A percentile compares a stretch with the other conserved stretches of the same genome.
phyloP scores from a whole-genome alignment of 2,797 vertebrate species.

The Neosalanx taihuensis region DNA sequence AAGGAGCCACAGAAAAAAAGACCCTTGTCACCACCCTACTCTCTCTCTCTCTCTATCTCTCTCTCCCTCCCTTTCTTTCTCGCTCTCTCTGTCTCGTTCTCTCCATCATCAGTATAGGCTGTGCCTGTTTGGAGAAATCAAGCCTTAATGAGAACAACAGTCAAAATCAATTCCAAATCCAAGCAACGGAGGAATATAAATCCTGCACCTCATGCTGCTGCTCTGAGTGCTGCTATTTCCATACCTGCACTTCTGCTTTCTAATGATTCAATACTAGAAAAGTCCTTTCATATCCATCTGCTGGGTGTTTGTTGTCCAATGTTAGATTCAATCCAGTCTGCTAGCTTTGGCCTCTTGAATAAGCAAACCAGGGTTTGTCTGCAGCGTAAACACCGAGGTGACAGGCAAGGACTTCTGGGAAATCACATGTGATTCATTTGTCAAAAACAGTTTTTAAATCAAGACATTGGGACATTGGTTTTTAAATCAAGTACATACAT shows the following conservation, averaged over 20 bases:
- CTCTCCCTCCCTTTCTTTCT: not conserved
- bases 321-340: not conserved
- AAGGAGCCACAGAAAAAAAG: slow-evolving; percentile 50
- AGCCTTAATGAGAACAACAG: not conserved
- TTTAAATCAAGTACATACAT: too few relatives aligned
- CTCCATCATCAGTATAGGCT: not conserved
- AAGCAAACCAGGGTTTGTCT: not conserved
- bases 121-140: not conserved
- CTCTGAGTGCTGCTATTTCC: not conserved
- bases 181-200: not conserved
- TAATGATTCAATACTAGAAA: too few relatives aligned
- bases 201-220: not conserved
- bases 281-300: not conserved
- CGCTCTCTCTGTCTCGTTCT: not conserved
- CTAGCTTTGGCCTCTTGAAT: not conserved
- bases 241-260: too few relatives aligned
- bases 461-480: too few relatives aligned
- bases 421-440: too few relatives aligned
- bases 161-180: not conserved
- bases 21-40: slow-evolving; percentile 54
- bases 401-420: too few relatives aligned
- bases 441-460: not conserved
- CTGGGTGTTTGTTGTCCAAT: not conserved
- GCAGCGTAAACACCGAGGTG: too few relatives aligned
- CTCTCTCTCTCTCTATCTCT: not conserved